Conservation (phyloP, 2,888 invertebrate species). For the Heterodera filipjevi region DNA sequence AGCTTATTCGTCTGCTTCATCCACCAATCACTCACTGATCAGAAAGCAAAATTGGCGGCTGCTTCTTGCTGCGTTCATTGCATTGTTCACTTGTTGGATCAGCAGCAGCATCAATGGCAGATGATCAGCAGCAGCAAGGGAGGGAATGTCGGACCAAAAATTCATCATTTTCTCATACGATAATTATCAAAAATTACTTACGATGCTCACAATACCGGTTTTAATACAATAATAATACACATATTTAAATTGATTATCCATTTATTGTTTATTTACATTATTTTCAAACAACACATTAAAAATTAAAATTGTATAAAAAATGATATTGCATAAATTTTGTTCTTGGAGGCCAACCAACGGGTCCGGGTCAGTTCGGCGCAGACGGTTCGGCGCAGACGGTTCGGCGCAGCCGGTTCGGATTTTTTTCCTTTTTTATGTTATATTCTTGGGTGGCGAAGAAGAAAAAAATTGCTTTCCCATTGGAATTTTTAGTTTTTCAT, state of each 20-base stretch:
- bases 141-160: neutral
- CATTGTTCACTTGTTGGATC: neutral
- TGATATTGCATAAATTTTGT: too few relatives aligned
- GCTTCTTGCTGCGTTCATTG: neutral
- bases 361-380: too few relatives aligned
- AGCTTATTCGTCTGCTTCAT: neutral
- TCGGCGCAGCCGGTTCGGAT: too few relatives aligned
- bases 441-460: too few relatives aligned
- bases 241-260: neutral
- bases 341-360: too few relatives aligned
- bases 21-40: neutral
- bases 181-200: too few relatives aligned
- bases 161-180: too few relatives aligned
- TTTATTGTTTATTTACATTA: neutral
- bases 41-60: neutral
- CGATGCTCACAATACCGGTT: conserved; percentile 1
- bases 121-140: neutral
- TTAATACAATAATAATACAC: neutral
- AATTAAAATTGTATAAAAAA: too few relatives aligned
- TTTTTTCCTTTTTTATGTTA: too few relatives aligned
- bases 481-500: too few relatives aligned
- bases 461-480: too few relatives aligned
- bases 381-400: too few relatives aligned
- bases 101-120: neutral
- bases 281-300: neutral